These are phyloP conservation scores for Orgyia antiqua DNA, from an alignment of 2,888 invertebrate species.

Conservation along the genomic window DNA sequence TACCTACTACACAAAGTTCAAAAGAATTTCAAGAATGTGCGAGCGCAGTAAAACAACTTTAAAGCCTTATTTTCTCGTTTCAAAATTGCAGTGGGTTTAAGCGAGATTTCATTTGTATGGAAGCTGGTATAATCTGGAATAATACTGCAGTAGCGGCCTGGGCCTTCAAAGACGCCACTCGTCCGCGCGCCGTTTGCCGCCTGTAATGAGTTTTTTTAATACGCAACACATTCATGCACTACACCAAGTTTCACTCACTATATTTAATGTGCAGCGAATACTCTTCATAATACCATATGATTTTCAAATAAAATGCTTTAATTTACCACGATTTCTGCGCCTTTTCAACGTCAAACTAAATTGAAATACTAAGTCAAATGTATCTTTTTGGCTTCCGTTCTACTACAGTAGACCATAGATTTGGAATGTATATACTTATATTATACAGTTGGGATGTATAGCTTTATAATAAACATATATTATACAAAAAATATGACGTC, in stretches of 20 bases:
- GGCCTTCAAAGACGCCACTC: slow-evolving; percentile 76
- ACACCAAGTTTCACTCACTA: slow-evolving; percentile 49
- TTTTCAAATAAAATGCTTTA: slow-evolving; percentile 18
- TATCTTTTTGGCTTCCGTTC: too few relatives aligned
- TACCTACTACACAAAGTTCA: slow-evolving; percentile 31
- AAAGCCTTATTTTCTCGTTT: slow-evolving; percentile 72
- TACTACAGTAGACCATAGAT: too few relatives aligned
- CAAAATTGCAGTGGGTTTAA: slow-evolving; percentile 76
- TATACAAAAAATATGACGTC: too few relatives aligned
- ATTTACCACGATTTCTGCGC: too few relatives aligned
- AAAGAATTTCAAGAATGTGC: slow-evolving; percentile 59
- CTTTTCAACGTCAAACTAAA: too few relatives aligned
- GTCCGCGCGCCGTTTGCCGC: slow-evolving; percentile 66
- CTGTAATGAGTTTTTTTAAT: slow-evolving; percentile 76
- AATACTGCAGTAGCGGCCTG: slow-evolving; percentile 70
- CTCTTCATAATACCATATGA: slow-evolving; percentile 36
- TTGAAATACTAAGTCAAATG: too few relatives aligned
- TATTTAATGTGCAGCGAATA: slow-evolving; percentile 52
- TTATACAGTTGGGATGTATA: too few relatives aligned
- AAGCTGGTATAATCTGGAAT: slow-evolving; percentile 75
- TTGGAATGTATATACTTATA: too few relatives aligned
- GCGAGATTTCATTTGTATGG: slow-evolving; percentile 77
- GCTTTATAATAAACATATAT: too few relatives aligned
- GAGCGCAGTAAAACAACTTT: slow-evolving; percentile 69
- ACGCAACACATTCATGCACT: slow-evolving; percentile 69